These are phyloP conservation scores for Adineta ricciae DNA, from an alignment of 2,888 invertebrate species.

Conservation along the genomic window DNA sequence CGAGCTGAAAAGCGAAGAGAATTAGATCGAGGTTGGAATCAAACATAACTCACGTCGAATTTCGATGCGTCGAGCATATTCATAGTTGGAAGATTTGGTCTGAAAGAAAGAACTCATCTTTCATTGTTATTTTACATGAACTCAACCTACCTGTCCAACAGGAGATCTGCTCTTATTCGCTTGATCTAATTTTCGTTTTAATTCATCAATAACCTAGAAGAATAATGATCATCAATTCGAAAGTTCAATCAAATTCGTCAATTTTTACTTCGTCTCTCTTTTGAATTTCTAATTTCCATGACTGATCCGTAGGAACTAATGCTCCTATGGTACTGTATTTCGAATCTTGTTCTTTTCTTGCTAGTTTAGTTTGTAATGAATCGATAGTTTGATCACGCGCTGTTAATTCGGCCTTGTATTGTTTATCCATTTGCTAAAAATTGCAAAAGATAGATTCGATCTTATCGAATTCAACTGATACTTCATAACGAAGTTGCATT, in stretches of 20 bases:
- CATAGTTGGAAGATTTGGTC: neutral
- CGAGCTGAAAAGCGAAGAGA: neutral
- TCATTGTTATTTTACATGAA: neutral
- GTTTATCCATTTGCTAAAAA: neutral
- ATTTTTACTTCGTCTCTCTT: neutral
- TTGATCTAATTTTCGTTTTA: neutral
- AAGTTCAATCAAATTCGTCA: neutral
- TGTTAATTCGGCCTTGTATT: neutral
- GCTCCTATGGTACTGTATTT: neutral
- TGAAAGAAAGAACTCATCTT: neutral
- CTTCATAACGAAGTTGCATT: neutral
- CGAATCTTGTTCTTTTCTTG: neutral
- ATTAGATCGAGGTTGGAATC: neutral
- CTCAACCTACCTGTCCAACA: neutral
- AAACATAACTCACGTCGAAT: neutral
- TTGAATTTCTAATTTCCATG: neutral
- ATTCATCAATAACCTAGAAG: neutral
- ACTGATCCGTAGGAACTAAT: neutral
- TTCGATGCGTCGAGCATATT: neutral
- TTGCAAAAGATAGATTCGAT: neutral
- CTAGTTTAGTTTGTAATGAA: neutral
- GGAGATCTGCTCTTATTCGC: neutral
- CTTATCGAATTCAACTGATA: neutral
- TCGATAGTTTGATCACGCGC: neutral
- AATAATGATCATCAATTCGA: neutral